Evolutionary conservation across 2,888 invertebrate genomes (phyloP).

Genomic region (Ctena decussata): DNA sequence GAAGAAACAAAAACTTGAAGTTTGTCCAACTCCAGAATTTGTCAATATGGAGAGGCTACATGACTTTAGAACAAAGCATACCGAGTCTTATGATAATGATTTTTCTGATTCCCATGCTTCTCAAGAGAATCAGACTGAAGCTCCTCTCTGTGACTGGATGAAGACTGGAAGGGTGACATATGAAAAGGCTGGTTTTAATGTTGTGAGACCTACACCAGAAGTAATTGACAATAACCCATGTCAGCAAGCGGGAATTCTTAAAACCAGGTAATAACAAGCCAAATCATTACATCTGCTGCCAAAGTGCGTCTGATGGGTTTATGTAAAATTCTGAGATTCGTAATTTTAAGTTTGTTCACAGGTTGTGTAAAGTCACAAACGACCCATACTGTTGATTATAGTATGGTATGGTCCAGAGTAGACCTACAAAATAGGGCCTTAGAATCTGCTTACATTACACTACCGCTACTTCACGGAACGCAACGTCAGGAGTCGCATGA

Average conservation of each 20-base stretch:
- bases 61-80: slow-evolving; percentile 34
- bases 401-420: too few relatives aligned
- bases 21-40: slow-evolving; percentile 33
- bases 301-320: too few relatives aligned
- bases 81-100: slow-evolving; percentile 46
- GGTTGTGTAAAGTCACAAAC: too few relatives aligned
- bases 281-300: too few relatives aligned
- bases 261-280: slow-evolving; percentile 25
- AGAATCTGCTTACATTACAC: too few relatives aligned
- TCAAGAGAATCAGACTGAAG: background rate
- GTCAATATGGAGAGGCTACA: slow-evolving; percentile 35
- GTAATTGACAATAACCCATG: background rate
- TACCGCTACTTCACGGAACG: too few relatives aligned
- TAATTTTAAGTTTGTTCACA: too few relatives aligned
- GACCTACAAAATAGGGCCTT: too few relatives aligned
- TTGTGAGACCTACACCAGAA: background rate
- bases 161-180: background rate
- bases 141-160: background rate
- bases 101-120: background rate
- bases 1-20: slow-evolving; percentile 14
- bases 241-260: slow-evolving; percentile 21
- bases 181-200: background rate
- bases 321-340: too few relatives aligned
- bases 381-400: too few relatives aligned
- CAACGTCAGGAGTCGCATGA: too few relatives aligned